A percentile compares a stretch with the other conserved stretches of the same genome.
Conservation (phyloP, 2,797 vertebrate species). For the Macrochelys suwanniensis region DNA sequence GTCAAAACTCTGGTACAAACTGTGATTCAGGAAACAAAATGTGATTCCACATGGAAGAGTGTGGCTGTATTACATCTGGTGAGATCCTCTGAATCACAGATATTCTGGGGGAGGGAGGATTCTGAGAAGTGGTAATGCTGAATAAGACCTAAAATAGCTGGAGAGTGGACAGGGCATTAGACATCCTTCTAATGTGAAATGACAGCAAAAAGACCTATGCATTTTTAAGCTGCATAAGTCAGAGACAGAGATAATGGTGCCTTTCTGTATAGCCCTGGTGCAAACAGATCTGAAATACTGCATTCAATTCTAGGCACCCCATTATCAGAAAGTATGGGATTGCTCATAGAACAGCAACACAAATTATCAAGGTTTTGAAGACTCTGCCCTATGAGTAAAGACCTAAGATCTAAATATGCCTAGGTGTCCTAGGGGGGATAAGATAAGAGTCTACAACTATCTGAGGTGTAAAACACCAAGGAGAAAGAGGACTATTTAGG, state of each 20-base stretch:
- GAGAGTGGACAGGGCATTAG: constrained; percentile 28
- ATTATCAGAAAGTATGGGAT: not conserved
- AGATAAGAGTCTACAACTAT: not conserved
- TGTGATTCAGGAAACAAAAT: constrained; percentile 12
- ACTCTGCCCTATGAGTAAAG: not conserved
- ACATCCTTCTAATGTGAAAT: constrained; percentile 17
- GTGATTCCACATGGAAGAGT: not conserved
- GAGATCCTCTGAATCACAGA: not conserved
- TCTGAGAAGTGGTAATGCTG: not conserved
- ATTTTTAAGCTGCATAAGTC: constrained; percentile 5
- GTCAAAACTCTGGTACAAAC: constrained; percentile 23
- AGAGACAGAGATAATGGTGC: not conserved
- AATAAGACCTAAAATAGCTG: constrained; percentile 35
- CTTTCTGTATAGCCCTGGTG: not conserved
- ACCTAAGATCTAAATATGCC: not conserved
- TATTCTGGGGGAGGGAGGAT: not conserved
- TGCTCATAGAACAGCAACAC: not conserved
- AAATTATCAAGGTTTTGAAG: constrained; percentile 6
- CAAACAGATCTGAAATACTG: not conserved
- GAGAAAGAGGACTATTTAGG: not conserved
- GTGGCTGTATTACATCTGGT: not conserved
- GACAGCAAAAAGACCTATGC: constrained; percentile 25
- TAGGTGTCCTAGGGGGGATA: rapidly evolving
- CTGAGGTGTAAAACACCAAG: rapidly evolving
- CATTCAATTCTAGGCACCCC: not conserved